A percentile compares a stretch with the other conserved stretches of the same genome.
Conservation (phyloP, 2,113 vertebrate species). For the Ahaetulla prasina region DNA sequence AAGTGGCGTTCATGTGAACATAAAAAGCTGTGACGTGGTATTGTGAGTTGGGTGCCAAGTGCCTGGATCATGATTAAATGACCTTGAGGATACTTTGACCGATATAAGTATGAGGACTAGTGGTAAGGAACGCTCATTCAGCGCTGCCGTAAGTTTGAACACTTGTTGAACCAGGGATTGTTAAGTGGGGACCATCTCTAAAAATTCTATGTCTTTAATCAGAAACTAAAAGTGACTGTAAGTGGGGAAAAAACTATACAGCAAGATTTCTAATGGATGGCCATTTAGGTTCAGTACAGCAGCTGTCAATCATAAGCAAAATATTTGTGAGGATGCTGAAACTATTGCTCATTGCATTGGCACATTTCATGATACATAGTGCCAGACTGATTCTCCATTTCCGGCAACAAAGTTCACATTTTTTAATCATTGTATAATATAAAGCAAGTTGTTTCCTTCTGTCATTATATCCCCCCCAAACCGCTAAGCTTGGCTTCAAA, state of each 20-base stretch:
- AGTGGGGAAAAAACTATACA: neutral
- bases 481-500: constrained; percentile 23
- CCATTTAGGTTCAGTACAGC: neutral
- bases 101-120: neutral
- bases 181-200: neutral
- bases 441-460: constrained; percentile 23
- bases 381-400: neutral
- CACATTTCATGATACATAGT: neutral
- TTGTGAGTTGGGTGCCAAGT: neutral
- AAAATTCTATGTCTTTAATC: neutral
- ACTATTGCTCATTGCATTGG: no score
- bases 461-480: neutral
- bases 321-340: neutral
- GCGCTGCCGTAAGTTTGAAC: neutral
- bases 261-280: neutral
- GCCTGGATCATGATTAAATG: neutral
- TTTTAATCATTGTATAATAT: neutral
- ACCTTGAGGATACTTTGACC: neutral
- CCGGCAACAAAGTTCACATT: neutral
- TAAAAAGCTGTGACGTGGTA: neutral
- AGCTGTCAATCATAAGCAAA: neutral
- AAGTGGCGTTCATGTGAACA: neutral
- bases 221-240: neutral
- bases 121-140: neutral
- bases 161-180: neutral